Conservation (phyloP, 2,888 invertebrate species). For the Luperina nickerlii region DNA sequence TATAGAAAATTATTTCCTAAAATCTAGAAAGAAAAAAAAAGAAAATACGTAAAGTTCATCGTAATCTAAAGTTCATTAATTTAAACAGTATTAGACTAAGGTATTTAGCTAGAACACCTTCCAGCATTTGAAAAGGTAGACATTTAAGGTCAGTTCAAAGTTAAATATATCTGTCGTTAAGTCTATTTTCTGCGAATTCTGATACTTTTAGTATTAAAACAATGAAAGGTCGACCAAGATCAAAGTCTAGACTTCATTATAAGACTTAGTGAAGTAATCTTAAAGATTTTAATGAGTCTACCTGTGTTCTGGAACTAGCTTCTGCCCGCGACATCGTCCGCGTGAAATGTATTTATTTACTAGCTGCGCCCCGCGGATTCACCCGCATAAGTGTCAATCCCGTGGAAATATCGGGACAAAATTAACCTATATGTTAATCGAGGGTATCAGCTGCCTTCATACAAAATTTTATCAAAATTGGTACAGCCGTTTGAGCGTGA, state of each 20-base stretch:
- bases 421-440: no score
- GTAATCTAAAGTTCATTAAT: not conserved
- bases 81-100: not conserved
- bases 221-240: conserved; percentile 12
- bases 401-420: no score
- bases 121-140: conserved; percentile 13
- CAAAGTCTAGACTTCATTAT: conserved; percentile 17
- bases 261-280: not conserved
- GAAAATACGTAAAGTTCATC: no score
- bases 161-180: conserved; percentile 6
- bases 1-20: not conserved
- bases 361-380: no score
- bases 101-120: conserved; percentile 4
- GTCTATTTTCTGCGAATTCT: conserved; percentile 21
- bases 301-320: not conserved
- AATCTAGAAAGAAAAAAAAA: not conserved
- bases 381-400: no score
- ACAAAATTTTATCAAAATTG: no score
- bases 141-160: conserved; percentile 23
- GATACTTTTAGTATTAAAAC: conserved; percentile 11
- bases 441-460: no score
- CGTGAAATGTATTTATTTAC: no score
- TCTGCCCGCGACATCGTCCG: no score
- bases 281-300: conserved; percentile 2
- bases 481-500: no score